Base-by-base conservation (phyloP, 2,797 vertebrate genomes). In the Denticeps clupeoides region DNA sequence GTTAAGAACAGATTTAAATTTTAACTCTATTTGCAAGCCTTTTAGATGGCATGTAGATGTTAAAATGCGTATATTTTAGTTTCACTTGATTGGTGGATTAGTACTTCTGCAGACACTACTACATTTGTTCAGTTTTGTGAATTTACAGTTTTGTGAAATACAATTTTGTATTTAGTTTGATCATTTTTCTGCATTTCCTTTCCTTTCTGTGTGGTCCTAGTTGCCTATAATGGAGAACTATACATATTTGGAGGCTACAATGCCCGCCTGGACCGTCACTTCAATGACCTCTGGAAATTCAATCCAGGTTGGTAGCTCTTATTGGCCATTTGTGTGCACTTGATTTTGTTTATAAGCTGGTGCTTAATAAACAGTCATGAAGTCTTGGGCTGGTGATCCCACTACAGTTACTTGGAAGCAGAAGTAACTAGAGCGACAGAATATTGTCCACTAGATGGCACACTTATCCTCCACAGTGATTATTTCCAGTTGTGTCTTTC, bases 171-270 rank as follows among this genome's bases (percentile, higher is more conserved):
- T 9, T 11, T 18, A 27, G 11, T 24, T 18, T 42, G 6, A 31
- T 13, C 4, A 13, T 31, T 7, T 32, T 32, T 4, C 15, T 35
- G 6, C 35, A 13, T 25, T 19, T 38, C 7, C 26, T 12, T n/a
- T 8, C 38, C 3, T 8, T 15, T 32, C 12, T 11, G 12, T 33
- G 18, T 10, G 13, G 51, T 52, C 51, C 13, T 45, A 99, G 95
- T 97, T 77, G 76, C 89, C 49, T 95, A 93, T 73, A 93, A 91
- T 0, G 91, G 91, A 53, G 94, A 98, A 48, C 74, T 98, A 1
- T 98, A 94, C 57, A 91, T 99, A 52, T 99, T 99, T 63, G 95
- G 94, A 53, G 95, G 95, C 51, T 99, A 99, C 73, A 99, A 98
- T 1, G 91, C 94, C n/a, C 87, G 88, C 29, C 69, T 97, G 65